These are phyloP conservation scores for Microctenopoma lineatum DNA, from an alignment of 2,797 vertebrate genomes.

Conservation along the genomic window DNA sequence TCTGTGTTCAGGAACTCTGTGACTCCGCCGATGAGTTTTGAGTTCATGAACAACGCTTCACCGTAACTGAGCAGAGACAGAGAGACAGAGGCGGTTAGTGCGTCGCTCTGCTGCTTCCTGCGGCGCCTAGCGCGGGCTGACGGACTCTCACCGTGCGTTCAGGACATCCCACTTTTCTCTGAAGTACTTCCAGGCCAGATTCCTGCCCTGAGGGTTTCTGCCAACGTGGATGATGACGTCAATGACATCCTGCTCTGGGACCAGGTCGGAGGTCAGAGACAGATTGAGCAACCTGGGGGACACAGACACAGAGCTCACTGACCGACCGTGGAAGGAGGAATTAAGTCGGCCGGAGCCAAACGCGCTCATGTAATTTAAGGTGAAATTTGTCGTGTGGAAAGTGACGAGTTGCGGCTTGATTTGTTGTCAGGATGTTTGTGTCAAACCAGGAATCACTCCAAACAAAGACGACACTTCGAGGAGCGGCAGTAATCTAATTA, in stretches of 20 bases:
- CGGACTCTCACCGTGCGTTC: slow-evolving; percentile 89
- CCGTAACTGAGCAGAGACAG: slow-evolving; percentile 87
- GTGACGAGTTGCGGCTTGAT: slow-evolving; percentile 6
- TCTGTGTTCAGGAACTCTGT: slow-evolving; percentile 98
- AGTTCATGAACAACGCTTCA: slow-evolving; percentile 98
- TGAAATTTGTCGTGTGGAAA: slow-evolving; percentile 18
- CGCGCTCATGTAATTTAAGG: slow-evolving; percentile 1
- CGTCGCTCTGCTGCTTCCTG: background rate
- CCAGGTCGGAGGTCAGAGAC: slow-evolving; percentile 94
- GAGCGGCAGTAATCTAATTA: slow-evolving; percentile 15
- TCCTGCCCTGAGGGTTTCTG: slow-evolving; percentile 94
- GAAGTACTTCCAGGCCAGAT: slow-evolving; percentile 97
- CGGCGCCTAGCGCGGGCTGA: rapidly evolving
- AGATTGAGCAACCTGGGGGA: slow-evolving; percentile 91
- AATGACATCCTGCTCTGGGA: slow-evolving; percentile 96
- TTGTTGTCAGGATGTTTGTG: background rate
- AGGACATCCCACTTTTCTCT: slow-evolving; percentile 96
- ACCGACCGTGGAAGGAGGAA: background rate
- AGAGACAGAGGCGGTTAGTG: slow-evolving; percentile 25
- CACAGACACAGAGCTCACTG: background rate
- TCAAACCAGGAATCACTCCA: slow-evolving; percentile 5
- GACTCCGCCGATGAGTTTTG: slow-evolving; percentile 95
- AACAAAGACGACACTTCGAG: background rate
- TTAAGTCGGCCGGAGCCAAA: no score
- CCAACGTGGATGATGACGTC: slow-evolving; percentile 97